phyloP scores from a whole-genome alignment of 1,140 invertebrate genomes.

The Potamilus streckersoni region DNA sequence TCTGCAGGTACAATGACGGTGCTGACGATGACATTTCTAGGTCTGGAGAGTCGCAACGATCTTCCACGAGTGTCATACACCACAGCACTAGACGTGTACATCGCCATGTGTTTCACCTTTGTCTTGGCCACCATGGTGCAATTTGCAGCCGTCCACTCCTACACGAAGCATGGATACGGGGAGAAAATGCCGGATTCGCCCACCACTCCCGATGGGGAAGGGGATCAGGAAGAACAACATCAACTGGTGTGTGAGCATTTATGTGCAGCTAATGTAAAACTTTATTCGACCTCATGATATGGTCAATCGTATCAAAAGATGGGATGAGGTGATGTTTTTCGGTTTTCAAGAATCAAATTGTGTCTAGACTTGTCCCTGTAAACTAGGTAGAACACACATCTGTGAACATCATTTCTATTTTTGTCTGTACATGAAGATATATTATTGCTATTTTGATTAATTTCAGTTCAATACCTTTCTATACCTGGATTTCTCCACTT shows the following conservation, averaged over 20 bases:
- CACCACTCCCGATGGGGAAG: conserved; percentile 33
- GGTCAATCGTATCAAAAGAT: neutral
- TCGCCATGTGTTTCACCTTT: conserved; percentile 87
- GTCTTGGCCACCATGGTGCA: conserved; percentile 84
- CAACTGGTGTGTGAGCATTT: conserved; percentile 7
- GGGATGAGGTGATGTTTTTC: neutral
- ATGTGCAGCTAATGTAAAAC: neutral
- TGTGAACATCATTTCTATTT: neutral
- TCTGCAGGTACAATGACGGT: conserved; percentile 86
- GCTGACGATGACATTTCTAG: conserved; percentile 82
- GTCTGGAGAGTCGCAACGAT: conserved; percentile 86
- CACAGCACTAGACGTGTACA: conserved; percentile 88
- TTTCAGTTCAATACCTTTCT: too few species aligned
- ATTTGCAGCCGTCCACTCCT: conserved; percentile 90
- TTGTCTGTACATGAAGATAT: too few species aligned
- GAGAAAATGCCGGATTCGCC: conserved; percentile 67
- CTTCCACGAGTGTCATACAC: conserved; percentile 89
- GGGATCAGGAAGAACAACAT: conserved; percentile 20
- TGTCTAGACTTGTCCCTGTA: neutral
- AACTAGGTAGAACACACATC: neutral
- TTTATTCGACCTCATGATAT: neutral
- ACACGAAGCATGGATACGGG: conserved; percentile 89
- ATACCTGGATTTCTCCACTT: too few species aligned
- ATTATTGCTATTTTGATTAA: too few species aligned
- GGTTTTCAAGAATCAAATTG: neutral